Conservation (phyloP, 2,113 vertebrate genomes). For the Cottus gobio region DNA sequence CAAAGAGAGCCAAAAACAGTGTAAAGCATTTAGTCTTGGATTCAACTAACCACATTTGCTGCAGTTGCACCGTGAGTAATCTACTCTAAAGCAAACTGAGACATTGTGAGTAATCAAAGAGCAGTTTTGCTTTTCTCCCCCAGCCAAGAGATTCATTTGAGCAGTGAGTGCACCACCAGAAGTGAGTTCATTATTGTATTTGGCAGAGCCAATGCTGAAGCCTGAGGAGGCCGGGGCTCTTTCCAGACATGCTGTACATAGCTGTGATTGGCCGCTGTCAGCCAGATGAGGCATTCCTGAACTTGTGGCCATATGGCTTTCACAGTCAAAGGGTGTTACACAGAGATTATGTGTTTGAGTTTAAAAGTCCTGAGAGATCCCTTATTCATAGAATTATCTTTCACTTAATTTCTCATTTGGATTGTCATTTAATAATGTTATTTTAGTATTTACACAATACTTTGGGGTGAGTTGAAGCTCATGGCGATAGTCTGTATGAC, state of each 20-base stretch:
- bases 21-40: not conserved
- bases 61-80: not conserved
- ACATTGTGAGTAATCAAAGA: conserved; percentile 27
- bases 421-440: not conserved
- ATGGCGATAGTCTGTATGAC: conserved; percentile 50
- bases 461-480: conserved; percentile 6
- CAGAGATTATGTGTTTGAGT: not conserved
- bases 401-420: not conserved
- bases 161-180: conserved; percentile 13
- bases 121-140: conserved; percentile 1
- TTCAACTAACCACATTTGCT: conserved; percentile 5
- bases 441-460: not conserved
- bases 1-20: not conserved
- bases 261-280: conserved; percentile 19
- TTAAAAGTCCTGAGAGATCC: not conserved
- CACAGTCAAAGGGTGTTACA: conserved; percentile 19
- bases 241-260: conserved; percentile 44
- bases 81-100: conserved; percentile 21
- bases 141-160: conserved; percentile 27
- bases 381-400: not conserved
- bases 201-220: conserved; percentile 30
- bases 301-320: conserved; percentile 1
- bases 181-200: conserved; percentile 47
- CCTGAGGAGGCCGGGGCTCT: not conserved
- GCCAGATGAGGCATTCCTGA: conserved; percentile 25